These are phyloP conservation scores for Steromphala cineraria DNA, from an alignment of 2,888 invertebrate genomes.

Conservation along the genomic window DNA sequence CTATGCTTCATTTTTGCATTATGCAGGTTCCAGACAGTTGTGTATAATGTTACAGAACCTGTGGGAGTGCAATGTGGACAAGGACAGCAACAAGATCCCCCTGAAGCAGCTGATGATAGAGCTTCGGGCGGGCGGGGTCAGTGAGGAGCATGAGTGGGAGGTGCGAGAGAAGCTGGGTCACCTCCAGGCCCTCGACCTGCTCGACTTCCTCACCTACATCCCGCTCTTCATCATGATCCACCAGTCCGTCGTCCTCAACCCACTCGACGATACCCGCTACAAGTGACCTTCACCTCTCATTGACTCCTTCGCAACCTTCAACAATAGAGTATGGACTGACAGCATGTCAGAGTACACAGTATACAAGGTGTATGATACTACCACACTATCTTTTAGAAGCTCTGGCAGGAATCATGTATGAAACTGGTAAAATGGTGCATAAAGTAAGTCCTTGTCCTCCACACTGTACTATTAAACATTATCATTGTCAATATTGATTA, in stretches of 20 bases:
- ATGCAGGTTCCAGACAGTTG: no score
- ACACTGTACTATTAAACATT: no score
- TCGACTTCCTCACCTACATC: conserved; percentile 73
- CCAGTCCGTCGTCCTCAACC: conserved; percentile 69
- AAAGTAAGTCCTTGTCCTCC: no score
- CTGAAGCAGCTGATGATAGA: conserved; percentile 70
- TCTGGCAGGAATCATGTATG: no score
- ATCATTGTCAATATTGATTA: no score
- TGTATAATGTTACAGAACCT: conserved; percentile 58
- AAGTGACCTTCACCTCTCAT: conserved; percentile 41
- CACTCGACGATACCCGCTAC: conserved; percentile 61
- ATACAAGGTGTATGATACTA: no score
- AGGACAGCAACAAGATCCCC: conserved; percentile 65
- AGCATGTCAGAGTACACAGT: no score
- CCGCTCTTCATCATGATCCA: conserved; percentile 74
- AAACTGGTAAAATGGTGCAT: no score
- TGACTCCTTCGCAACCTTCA: neutral
- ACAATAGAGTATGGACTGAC: neutral
- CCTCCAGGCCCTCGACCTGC: conserved; percentile 63
- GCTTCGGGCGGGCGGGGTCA: conserved; percentile 72
- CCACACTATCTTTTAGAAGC: no score
- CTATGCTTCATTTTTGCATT: no score
- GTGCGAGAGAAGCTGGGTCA: conserved; percentile 67
- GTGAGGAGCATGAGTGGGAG: conserved; percentile 63
- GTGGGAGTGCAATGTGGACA: conserved; percentile 73